Evolutionary conservation across 1,140 invertebrate genomes (phyloP), one percentile per base, ranked within the genome.

Genomic region (Ceratina calcarata): DNA sequence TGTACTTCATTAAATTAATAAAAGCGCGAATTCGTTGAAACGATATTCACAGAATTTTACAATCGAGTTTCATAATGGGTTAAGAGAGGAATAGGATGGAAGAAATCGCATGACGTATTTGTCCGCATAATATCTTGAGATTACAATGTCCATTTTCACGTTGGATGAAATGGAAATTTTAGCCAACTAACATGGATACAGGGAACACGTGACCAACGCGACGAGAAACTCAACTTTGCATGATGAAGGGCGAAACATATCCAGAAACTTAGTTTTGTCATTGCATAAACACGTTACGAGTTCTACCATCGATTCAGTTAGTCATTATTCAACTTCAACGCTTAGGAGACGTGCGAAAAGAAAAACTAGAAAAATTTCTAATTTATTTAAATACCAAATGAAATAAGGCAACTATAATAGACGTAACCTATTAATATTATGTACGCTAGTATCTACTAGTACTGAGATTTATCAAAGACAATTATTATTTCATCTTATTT

Each of bases 111-210:
- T 82, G 72, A 71, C 73, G 71, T 77, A 84, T 80, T 45, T 84
- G 78, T 77, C 72, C 77, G 51, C 67, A 70, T 84, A 85, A 84
- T 80, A 83, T 71, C 58, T 62, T 51, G 72, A 32, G 60, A 53
- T 71, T 80, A 83, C 70, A 74, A 83, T 57, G 55, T 66, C 74
- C 49, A 51, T 70, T 69, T 80, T 80, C 67, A 58, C 57, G 66
- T 45, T 64, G 37, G 45, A 69, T 45, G 69, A 67, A 86, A 84
- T 82, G 82, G 85, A 86, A 87, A 45, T 45, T 89, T 81, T 85
- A 83, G 69, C 27, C 32, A 45, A 45, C n/a, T 68, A 20, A 57
- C 58, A 72, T 10, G 51, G 53, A 53, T 60, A 13, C 71, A 37
- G 71, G 71, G 57, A 67, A 73, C 64, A 66, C 67, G 76, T 64